Evolutionary conservation across 2,113 vertebrate genomes (phyloP), one percentile per base, ranked within the genome.

Genomic region (Xiphorhynchus elegans): DNA sequence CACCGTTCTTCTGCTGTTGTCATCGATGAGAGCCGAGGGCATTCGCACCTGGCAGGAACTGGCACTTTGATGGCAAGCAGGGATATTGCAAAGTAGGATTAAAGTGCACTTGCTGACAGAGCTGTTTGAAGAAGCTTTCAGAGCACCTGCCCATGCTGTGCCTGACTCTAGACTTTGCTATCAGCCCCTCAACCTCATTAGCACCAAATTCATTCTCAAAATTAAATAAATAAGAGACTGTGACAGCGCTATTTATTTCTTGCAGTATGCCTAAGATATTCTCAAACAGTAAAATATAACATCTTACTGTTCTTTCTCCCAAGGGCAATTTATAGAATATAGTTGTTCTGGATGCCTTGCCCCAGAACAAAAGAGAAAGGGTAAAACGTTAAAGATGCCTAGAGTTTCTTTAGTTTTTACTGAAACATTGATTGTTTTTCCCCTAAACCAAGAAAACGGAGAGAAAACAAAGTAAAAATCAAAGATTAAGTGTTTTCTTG

Each of bases 51-150:
- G 92, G 96, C 44, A 77, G 93, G 84, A 90, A 53, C 86, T 89
- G 79, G 82, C 86, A 86, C 69, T 94, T 93, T 96, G 84, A 93
- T 88, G 88, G 85, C 90, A 67, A 88, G 92, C 79, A 86, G 75
- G 55, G 90, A 82, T 93, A 84, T 96, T 87, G 67, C 75, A 94
- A 79, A 90, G 72, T 35, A 90, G 84, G 90, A 97, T 93, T 84
- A 96, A 96, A 95, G 91, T 85, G 88, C 83, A 89, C 87, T 96
- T 60, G 94, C 63, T 94, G 85, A 93, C 73, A 79, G 94, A 94
- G 64, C 70, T 89, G 44, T 93, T 94, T 96, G 84, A 92, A 94
- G 85, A 95, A 94, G 95, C 56, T 96, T 87, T 88, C 77, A 92
- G 95, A 84, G 86, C 89, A 92, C 89, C 90, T 96, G 90, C 90